Evolutionary conservation across 2,113 vertebrate species (phyloP).

Genomic region (Cariama cristata): DNA sequence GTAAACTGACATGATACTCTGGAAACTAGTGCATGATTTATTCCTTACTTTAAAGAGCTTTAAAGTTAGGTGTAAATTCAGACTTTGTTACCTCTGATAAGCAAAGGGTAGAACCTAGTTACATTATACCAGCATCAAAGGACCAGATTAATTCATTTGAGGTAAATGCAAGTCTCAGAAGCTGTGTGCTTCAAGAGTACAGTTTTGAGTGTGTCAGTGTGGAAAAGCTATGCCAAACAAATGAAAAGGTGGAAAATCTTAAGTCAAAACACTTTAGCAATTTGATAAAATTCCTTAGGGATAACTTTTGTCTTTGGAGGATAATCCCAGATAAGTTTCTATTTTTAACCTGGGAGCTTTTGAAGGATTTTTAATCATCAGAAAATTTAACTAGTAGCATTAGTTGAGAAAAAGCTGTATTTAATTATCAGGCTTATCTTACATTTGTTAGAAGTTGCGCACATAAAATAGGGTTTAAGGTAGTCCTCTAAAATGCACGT

Average conservation of each 20-base stretch:
- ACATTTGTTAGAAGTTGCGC: not conserved
- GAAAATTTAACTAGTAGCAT: not conserved
- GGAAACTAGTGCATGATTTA: not conserved
- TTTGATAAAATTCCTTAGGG: not conserved
- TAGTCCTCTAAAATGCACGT: fast-evolving
- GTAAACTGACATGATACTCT: not conserved
- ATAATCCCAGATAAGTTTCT: not conserved
- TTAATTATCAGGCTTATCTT: not conserved
- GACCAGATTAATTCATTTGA: not conserved
- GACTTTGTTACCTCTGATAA: not conserved
- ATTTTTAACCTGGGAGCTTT: not conserved
- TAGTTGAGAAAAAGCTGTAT: not conserved
- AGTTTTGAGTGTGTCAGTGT: not conserved
- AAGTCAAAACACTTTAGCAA: not conserved
- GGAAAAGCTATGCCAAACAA: not conserved
- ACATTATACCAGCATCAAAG: not conserved
- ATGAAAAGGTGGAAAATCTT: not conserved
- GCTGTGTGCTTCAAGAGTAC: not conserved
- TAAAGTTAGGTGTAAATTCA: not conserved
- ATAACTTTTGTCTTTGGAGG: not conserved
- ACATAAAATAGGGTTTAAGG: not conserved
- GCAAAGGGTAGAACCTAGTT: not conserved
- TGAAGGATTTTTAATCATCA: not conserved
- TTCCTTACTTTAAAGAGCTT: not conserved
- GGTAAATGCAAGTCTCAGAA: not conserved